Conservation (phyloP, 2,113 vertebrate genomes). For the Phylloscopus trochiloides region DNA sequence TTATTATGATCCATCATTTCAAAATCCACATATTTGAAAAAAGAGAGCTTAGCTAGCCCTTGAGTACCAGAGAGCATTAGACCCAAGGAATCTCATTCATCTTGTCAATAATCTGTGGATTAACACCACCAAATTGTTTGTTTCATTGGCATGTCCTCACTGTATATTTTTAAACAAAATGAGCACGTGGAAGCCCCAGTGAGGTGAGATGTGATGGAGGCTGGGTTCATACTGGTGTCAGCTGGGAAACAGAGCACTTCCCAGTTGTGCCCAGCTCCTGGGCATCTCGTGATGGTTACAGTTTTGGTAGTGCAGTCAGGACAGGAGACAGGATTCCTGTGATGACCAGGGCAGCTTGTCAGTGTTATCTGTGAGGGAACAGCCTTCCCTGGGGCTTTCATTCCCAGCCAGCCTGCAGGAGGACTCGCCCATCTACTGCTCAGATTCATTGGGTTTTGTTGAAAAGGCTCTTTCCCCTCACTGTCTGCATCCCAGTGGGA, state of each 20-base stretch:
- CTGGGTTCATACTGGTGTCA: not conserved
- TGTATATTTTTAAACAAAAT: not conserved
- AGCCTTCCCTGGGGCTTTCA: not conserved
- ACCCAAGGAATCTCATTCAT: conserved; percentile 66
- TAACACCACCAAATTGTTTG: conserved; percentile 59
- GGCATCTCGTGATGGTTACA: fast-evolving
- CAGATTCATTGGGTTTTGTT: fast-evolving
- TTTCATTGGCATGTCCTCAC: not conserved
- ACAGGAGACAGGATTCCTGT: not conserved
- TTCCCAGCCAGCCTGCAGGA: not conserved
- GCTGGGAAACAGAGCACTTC: not conserved
- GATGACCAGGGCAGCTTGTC: not conserved
- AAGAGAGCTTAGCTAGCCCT: conserved; percentile 62
- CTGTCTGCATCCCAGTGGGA: not conserved
- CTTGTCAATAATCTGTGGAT: conserved; percentile 67
- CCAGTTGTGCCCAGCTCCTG: not conserved
- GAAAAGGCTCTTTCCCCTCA: not conserved
- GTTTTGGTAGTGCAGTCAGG: not conserved
- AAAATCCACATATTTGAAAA: conserved; percentile 68
- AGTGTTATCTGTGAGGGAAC: fast-evolving
- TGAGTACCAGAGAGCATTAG: conserved; percentile 66
- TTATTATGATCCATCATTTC: conserved; percentile 80
- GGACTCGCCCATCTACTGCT: fast-evolving
- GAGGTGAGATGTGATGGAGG: not conserved
- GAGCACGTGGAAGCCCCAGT: not conserved